Conservation (phyloP, 2,797 vertebrate genomes). For the Melanotaenia boesemani region DNA sequence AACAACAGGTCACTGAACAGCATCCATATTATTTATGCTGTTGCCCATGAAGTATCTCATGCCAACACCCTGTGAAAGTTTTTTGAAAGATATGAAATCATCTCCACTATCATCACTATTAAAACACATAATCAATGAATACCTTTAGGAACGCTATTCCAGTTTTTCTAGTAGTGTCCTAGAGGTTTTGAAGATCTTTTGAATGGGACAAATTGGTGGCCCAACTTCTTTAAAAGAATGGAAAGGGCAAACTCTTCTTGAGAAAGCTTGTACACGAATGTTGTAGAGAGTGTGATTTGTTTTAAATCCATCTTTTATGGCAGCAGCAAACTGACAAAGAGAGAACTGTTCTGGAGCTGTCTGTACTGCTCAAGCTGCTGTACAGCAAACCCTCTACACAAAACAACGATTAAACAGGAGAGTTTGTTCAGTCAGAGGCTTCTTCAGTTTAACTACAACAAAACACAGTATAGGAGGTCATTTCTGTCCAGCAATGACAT, state of each 20-base stretch:
- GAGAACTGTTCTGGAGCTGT: no score
- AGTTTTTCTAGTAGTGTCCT: background rate
- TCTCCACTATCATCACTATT: no score
- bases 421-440: background rate
- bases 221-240: background rate
- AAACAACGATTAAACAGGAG: background rate
- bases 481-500: background rate
- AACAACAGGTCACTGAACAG: no score
- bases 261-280: background rate
- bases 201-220: background rate
- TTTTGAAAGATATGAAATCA: no score
- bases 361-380: no score
- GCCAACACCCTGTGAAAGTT: no score
- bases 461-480: no score
- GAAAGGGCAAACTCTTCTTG: no score
- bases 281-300: background rate
- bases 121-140: background rate
- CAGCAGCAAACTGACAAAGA: background rate
- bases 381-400: background rate
- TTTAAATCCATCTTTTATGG: background rate
- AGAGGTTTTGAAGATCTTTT: background rate
- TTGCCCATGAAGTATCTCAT: no score
- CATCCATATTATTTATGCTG: no score
- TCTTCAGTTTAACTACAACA: background rate
- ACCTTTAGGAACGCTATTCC: background rate